Conservation (phyloP, 2,113 vertebrate genomes). For the Sapajus apella region DNA sequence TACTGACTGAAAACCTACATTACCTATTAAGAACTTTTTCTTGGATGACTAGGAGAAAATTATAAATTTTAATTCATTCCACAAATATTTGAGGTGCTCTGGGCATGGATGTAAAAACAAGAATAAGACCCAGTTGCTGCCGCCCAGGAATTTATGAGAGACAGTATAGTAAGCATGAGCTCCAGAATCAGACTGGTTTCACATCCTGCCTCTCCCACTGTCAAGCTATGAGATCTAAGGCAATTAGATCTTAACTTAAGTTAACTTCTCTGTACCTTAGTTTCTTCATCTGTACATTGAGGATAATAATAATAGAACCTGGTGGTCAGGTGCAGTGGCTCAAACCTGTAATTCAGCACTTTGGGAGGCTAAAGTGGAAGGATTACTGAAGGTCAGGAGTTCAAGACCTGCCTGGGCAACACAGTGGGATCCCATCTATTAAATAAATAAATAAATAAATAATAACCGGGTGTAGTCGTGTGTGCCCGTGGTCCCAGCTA, state of each 20-base stretch:
- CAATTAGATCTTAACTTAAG: no score
- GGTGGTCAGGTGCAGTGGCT: no score
- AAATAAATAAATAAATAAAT: no score
- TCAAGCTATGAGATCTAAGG: neutral
- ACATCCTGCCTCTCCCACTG: neutral
- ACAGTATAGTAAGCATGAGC: neutral
- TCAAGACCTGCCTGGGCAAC: no score
- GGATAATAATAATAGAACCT: neutral
- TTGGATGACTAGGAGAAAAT: constrained; percentile 72
- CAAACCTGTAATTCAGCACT: no score
- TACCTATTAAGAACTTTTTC: constrained; percentile 68
- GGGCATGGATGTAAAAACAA: constrained; percentile 53
- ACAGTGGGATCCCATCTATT: no score
- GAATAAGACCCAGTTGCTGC: constrained; percentile 45
- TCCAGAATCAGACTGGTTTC: neutral
- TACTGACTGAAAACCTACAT: constrained; percentile 64
- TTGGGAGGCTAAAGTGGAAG: no score
- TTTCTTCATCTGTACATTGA: constrained; percentile 36
- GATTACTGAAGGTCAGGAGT: no score
- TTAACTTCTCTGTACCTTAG: neutral
- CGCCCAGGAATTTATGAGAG: constrained; percentile 52
- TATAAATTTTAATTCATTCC: constrained; percentile 78
- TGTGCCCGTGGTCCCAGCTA: no score
- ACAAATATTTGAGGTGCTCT: constrained; percentile 75
- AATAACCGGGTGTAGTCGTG: no score